Percentiles rank a stretch among this genome's conserved stretches.
Conservation (phyloP, 2,797 vertebrate genomes). For the Megalops cyprinoides region DNA sequence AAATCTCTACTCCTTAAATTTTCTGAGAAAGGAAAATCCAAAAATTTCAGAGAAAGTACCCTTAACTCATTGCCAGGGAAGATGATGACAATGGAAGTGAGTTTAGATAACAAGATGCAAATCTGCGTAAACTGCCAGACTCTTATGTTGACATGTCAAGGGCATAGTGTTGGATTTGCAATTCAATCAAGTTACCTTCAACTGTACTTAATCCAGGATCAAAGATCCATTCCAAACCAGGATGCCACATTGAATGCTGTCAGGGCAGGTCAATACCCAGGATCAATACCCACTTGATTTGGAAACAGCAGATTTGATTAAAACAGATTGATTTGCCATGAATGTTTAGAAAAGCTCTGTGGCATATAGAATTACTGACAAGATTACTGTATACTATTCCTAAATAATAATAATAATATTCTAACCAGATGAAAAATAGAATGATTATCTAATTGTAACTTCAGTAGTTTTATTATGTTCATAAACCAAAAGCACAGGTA, state of each 20-base stretch:
- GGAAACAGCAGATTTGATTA: conserved; percentile 30
- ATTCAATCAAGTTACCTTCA: neutral
- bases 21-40: neutral
- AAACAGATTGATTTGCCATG: conserved; percentile 63
- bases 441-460: conserved; percentile 68
- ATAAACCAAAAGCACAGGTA: conserved; percentile 77
- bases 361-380: conserved; percentile 63
- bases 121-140: neutral
- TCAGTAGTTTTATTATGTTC: conserved; percentile 68
- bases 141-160: neutral
- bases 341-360: conserved; percentile 64
- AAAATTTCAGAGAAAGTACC: neutral
- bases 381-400: conserved; percentile 77
- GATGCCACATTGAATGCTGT: conserved; percentile 16
- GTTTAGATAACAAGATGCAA: neutral
- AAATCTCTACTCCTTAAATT: neutral
- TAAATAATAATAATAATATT: conserved; percentile 63
- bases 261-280: conserved; percentile 3
- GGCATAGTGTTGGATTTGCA: neutral
- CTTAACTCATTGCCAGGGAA: neutral
- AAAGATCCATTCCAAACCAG: conserved; percentile 12
- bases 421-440: conserved; percentile 66
- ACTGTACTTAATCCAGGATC: conserved; percentile 19
- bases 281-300: conserved; percentile 25
- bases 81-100: no score